phyloP scores from a whole-genome alignment of 2,113 vertebrate species.

The Motacilla alba region DNA sequence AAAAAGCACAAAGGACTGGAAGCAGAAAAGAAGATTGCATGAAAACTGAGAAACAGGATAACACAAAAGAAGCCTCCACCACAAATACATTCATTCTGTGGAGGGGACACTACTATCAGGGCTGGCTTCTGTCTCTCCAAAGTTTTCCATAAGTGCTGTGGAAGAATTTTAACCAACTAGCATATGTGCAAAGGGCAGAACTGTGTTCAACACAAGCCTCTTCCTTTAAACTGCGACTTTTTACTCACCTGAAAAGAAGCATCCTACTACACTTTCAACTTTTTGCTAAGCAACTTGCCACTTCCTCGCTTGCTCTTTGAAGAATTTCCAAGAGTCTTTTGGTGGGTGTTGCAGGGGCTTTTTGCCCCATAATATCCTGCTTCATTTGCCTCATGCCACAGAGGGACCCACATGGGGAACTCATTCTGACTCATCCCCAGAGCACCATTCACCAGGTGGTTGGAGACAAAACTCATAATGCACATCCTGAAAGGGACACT shows the following conservation, averaged over 20 bases:
- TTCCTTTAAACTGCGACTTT: not conserved
- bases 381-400: not conserved
- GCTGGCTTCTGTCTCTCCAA: not conserved
- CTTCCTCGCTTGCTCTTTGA: not conserved
- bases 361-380: not conserved
- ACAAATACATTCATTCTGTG: rapidly evolving
- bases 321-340: not conserved
- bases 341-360: not conserved
- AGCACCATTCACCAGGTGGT: not conserved
- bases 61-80: not conserved
- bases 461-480: not conserved
- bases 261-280: not conserved
- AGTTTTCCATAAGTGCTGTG: not conserved
- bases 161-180: not conserved
- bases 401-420: not conserved
- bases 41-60: not conserved
- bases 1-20: not conserved
- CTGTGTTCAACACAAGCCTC: not conserved
- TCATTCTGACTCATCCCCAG: not conserved
- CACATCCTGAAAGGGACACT: not conserved
- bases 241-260: not conserved
- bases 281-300: not conserved
- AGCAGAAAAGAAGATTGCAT: not conserved
- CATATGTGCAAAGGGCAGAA: not conserved
- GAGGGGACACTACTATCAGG: rapidly evolving